Conservation (phyloP, 2,888 invertebrate genomes). For the Allygus modestus region DNA sequence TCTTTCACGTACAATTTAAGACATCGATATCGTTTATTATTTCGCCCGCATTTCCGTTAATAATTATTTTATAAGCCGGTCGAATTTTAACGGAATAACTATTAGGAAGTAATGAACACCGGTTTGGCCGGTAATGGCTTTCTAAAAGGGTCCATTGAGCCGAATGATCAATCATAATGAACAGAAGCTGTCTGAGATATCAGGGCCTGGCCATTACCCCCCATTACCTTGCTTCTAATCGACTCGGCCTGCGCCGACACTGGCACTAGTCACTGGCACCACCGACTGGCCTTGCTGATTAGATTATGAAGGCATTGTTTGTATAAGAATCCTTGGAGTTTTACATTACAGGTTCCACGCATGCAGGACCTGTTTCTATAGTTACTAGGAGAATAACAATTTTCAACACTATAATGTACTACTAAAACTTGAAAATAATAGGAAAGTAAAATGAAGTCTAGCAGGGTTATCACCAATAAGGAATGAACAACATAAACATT, state of each 20-base stretch:
- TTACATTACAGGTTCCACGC: too few species aligned
- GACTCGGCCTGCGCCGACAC: not conserved
- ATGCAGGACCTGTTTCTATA: too few species aligned
- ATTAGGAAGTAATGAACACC: slow-evolving; percentile 56
- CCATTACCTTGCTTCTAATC: slow-evolving; percentile 54
- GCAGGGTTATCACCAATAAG: too few species aligned
- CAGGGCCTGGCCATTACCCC: slow-evolving; percentile 56
- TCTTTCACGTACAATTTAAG: too few species aligned
- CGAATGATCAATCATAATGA: slow-evolving; percentile 59
- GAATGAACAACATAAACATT: too few species aligned
- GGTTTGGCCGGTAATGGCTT: slow-evolving; percentile 51
- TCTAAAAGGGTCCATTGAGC: slow-evolving; percentile 58
- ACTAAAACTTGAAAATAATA: too few species aligned
- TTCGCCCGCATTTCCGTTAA: slow-evolving; percentile 1
- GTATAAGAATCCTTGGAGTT: too few species aligned
- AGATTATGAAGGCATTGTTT: not conserved
- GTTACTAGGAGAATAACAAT: too few species aligned
- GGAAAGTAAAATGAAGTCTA: too few species aligned
- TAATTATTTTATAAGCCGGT: not conserved
- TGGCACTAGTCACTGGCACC: not conserved
- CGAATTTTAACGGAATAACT: slow-evolving; percentile 49
- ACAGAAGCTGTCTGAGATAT: slow-evolving; percentile 58
- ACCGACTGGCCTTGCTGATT: too few species aligned
- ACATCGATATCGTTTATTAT: not conserved
- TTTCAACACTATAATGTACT: too few species aligned